phyloP scores from a whole-genome alignment of 2,888 invertebrate genomes.

The Smittia sp. region DNA sequence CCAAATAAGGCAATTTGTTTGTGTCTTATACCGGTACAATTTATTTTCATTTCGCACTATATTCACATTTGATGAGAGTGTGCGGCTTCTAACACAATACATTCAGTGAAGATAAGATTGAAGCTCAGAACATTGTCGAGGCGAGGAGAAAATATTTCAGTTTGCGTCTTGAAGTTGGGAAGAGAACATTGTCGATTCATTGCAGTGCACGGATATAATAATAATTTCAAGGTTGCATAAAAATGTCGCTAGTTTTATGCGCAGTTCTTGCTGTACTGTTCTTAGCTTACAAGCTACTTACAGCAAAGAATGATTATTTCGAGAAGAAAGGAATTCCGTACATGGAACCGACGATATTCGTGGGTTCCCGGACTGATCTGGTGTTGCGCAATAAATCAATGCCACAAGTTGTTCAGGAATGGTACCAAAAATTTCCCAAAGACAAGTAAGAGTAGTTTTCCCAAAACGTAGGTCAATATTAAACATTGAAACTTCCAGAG shows the following conservation, averaged over 20 bases:
- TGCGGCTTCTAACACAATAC: too few relatives aligned
- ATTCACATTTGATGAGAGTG: too few relatives aligned
- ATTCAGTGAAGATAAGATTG: too few relatives aligned
- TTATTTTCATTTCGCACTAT: too few relatives aligned
- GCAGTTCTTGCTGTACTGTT: too few relatives aligned
- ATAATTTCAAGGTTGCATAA: neutral
- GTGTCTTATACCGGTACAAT: too few relatives aligned
- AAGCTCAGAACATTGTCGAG: too few relatives aligned
- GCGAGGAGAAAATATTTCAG: too few relatives aligned
- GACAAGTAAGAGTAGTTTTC: neutral
- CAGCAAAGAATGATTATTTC: conserved; percentile 29
- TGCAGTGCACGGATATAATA: neutral
- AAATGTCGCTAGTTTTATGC: neutral
- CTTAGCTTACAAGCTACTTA: conserved; percentile 12
- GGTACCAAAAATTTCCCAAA: conserved; percentile 39
- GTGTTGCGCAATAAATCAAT: neutral
- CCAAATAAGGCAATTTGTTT: too few relatives aligned
- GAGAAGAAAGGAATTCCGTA: neutral
- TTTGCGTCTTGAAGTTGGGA: too few relatives aligned
- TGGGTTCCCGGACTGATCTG: neutral
- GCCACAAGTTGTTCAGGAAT: conserved; percentile 22
- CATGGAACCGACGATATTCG: neutral
- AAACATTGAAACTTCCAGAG: neutral
- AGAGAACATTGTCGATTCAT: too few relatives aligned
- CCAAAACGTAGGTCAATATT: neutral